These are phyloP conservation scores for Drosophila putrida DNA, from an alignment of 2,888 invertebrate species.

Conservation along the genomic window DNA sequence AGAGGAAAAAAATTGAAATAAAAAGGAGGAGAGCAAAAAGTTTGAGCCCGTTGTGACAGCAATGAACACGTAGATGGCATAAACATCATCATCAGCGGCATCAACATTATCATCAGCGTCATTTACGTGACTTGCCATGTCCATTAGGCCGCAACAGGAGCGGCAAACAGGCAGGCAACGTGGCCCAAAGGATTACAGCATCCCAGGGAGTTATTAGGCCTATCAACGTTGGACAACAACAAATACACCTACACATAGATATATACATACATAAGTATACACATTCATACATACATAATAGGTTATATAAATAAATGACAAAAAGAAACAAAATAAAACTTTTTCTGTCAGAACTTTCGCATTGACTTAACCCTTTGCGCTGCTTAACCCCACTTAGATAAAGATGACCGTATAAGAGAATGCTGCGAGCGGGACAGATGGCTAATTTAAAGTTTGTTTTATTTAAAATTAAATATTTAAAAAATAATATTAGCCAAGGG, in stretches of 20 bases:
- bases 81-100: slow-evolving; percentile 67
- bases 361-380: slow-evolving; percentile 60
- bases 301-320: slow-evolving; percentile 7
- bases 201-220: slow-evolving; percentile 77
- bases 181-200: slow-evolving; percentile 74
- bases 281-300: slow-evolving; percentile 1
- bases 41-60: slow-evolving; percentile 64
- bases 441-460: slow-evolving; percentile 77
- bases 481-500: slow-evolving; percentile 27
- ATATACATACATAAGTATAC: slow-evolving; percentile 1
- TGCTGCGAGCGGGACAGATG: slow-evolving; percentile 5
- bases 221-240: slow-evolving; percentile 57
- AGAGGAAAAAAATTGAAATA: slow-evolving; percentile 1
- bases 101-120: slow-evolving; percentile 65
- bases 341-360: slow-evolving; percentile 61
- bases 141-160: slow-evolving; percentile 60
- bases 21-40: slow-evolving; percentile 25
- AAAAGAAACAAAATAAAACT: slow-evolving; percentile 28
- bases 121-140: slow-evolving; percentile 75
- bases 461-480: slow-evolving; percentile 71
- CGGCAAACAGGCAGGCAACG: slow-evolving; percentile 34
- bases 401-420: slow-evolving; percentile 15
- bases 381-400: slow-evolving; percentile 70
- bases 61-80: slow-evolving; percentile 74
- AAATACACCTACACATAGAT: slow-evolving; percentile 18